Base-by-base conservation (phyloP, 2,888 invertebrate species). In the Temnothorax ravouxi region DNA sequence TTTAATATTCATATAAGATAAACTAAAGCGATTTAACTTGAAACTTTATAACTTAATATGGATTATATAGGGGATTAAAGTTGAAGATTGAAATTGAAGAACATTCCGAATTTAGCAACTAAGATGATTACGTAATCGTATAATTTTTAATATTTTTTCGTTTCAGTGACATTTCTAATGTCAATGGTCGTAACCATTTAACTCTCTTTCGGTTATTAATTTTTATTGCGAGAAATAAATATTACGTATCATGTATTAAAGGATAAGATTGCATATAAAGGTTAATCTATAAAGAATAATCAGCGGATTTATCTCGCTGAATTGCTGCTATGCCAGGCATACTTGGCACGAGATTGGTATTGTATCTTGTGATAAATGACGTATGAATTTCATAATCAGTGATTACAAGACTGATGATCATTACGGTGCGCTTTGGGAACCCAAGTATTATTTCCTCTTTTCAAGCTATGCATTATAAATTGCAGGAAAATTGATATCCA, bases 331-430 rank as follows among this genome's bases (percentile, higher is more conserved):
- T 9, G 29, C 34, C 13, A 67, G 8, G 25, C 15, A n/a, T n/a
- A 29, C 66, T 29, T 67, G 66, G 2, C 66, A 25, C 47, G 18
- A 13, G 50, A 29, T 11, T 1, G 29, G n/a, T 29, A 29, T 50
- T 13, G 18, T 15, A 18, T 1, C 29, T 50, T 25, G n/a, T 69
- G 69, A 69, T 69, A 69, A 50, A 69, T 50, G 69, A 69, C 50
- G 47, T 67, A 47, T 69, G 69, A 69, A 69, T 69, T 69, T 69
- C 69, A 69, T 69, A 69, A 69, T 50, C 69, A 34, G n/a, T 18
- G 50, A 69, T 69, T 50, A 69, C 18, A 69, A 69, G 69, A 69
- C 47, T 50, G 50, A 69, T 34, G 50, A 29, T 50, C 50, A 69
- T 69, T 69, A 69, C 69, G 50, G 69, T 50, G 50, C n/a, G 50